Base-by-base conservation (phyloP, 2,113 vertebrate species). In the Pelmatolapia mariae region DNA sequence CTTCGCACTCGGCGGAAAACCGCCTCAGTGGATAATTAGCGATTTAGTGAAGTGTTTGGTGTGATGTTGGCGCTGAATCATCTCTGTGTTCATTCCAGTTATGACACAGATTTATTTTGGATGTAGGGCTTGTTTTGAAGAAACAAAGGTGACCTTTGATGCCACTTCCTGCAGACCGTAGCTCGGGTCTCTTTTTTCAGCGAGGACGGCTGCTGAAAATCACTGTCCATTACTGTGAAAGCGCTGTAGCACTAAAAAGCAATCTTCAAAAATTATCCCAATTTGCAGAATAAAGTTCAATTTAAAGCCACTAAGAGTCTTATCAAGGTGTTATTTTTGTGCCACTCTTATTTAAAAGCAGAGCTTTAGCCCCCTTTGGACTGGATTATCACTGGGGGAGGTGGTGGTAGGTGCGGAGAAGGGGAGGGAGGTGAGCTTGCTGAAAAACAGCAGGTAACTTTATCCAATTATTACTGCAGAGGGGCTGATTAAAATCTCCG, bases 1-100 rank as follows among this genome's bases (percentile, higher is more conserved):
- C 66, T 6, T 71, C 12, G 0, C 38, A 43, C 38, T 43, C n/a
- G 0, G 10, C 61, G 4, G 16, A 16, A 63, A 33, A 33, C 29
- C 0, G 1, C 59, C 56, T 15, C 56, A 0, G 66, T 24, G 38
- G 8, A 71, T 24, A 71, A 24, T 71, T 71, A 71, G 2, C n/a
- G 3, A 71, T 24, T 71, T 6, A 43, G n/a, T 4, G 38, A 71
- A 71, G 12, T 3, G 6, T 40, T 16, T 26, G 66, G 8, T 71
- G 66, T 73, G 66, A 16, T 6, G 22, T 73, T 71, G 13, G 66
- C 22, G 15, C 38, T 10, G 38, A 43, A 43, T 71, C 22, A 43
- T 43, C n/a, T 71, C 38, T 43, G n/a, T 9, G 22, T 16, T 71
- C 2, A 3, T 43, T 15, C 36, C 5, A 15, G 22, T 71, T 43